These are phyloP conservation scores for Alsophila aescularia DNA, from an alignment of 2,888 invertebrate species.

Conservation along the genomic window DNA sequence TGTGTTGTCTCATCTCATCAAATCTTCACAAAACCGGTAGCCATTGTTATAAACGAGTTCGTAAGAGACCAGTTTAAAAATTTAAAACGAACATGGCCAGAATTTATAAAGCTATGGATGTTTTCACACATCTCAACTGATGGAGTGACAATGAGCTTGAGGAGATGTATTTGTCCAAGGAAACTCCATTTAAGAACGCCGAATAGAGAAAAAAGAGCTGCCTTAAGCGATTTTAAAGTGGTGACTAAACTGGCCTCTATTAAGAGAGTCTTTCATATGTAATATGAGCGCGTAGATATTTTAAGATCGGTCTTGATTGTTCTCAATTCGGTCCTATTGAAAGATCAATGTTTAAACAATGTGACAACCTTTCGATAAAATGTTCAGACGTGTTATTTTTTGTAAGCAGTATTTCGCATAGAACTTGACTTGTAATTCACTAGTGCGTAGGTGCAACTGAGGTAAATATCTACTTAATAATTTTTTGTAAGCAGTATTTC, in stretches of 20 bases:
- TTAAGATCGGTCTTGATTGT: slow-evolving; percentile 51
- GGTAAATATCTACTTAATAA: too few relatives aligned
- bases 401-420: background rate
- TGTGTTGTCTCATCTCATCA: slow-evolving; percentile 38
- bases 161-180: slow-evolving; percentile 19
- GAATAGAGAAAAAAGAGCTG: slow-evolving; percentile 13
- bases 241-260: slow-evolving; percentile 25
- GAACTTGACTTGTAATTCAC: too few relatives aligned
- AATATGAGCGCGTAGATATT: slow-evolving; percentile 46
- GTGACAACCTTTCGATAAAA: slow-evolving; percentile 35
- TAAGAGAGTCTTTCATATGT: slow-evolving; percentile 20
- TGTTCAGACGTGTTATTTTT: slow-evolving; percentile 1
- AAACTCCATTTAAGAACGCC: slow-evolving; percentile 18
- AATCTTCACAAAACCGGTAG: slow-evolving; percentile 39
- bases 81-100: slow-evolving; percentile 31
- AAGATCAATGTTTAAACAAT: slow-evolving; percentile 49
- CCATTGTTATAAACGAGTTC: slow-evolving; percentile 39
- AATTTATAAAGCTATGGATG: slow-evolving; percentile 28
- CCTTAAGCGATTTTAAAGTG: slow-evolving; percentile 17
- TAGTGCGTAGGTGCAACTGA: too few relatives aligned
- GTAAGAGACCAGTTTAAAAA: slow-evolving; percentile 35
- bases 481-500: too few relatives aligned
- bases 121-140: slow-evolving; percentile 33
- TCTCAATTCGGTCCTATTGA: slow-evolving; percentile 55
- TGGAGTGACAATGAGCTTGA: slow-evolving; percentile 19